Conservation (phyloP, 2,888 invertebrate genomes). For the Trichogramma evanescens region DNA sequence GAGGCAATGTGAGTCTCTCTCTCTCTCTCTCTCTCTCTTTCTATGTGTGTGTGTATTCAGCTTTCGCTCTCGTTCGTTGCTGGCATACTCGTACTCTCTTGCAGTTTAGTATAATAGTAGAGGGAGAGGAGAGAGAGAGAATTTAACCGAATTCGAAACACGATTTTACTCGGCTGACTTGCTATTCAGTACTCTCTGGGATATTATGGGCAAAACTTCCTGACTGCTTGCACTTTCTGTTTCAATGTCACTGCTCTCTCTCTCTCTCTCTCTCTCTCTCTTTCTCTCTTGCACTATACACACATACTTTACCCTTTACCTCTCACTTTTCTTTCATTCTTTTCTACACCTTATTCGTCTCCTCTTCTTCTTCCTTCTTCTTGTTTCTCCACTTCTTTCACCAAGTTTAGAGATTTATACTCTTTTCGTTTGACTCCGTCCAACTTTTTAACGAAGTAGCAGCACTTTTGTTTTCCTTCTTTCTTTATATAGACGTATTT, state of each 20-base stretch:
- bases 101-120: too few relatives aligned
- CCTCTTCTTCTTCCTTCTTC: not conserved
- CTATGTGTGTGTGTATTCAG: conserved; percentile 8
- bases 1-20: not conserved
- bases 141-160: conserved; percentile 37
- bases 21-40: conserved; percentile 9
- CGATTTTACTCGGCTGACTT: conserved; percentile 29
- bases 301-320: not conserved
- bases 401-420: too few relatives aligned
- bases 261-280: too few relatives aligned
- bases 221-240: not conserved
- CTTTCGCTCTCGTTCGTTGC: conserved; percentile 10
- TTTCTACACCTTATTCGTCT: not conserved
- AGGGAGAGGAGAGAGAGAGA: too few relatives aligned
- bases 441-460: conserved; percentile 20
- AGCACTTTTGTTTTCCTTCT: not conserved
- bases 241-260: not conserved
- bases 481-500: too few relatives aligned
- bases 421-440: not conserved
- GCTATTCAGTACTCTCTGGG: conserved; percentile 47
- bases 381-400: too few relatives aligned
- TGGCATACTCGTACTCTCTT: not conserved
- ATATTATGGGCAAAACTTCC: conserved; percentile 27
- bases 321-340: not conserved
- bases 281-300: too few relatives aligned